A percentile compares a stretch with the other conserved stretches of the same genome.
Evolutionary conservation across 2,113 vertebrate species (phyloP).

Genomic region (Halcyon senegalensis): DNA sequence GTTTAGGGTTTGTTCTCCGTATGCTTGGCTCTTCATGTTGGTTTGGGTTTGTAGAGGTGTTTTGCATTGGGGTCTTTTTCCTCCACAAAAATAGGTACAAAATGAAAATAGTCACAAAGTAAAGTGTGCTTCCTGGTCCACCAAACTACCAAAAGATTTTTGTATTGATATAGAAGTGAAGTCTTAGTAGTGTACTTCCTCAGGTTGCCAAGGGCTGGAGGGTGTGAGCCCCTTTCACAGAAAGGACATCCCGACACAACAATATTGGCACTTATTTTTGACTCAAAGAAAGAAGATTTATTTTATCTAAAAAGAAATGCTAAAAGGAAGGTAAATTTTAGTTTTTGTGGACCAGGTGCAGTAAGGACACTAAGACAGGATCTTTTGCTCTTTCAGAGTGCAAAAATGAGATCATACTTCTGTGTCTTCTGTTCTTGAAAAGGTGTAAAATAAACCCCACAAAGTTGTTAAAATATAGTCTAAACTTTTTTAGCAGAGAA

Average conservation of each 20-base stretch:
- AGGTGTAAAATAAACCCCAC: background rate
- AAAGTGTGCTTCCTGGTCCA: background rate
- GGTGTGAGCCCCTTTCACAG: background rate
- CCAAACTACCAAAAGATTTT: background rate
- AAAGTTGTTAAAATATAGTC: background rate
- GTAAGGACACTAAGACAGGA: background rate
- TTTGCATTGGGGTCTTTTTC: background rate
- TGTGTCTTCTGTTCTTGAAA: background rate
- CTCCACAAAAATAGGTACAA: background rate
- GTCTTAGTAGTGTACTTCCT: background rate
- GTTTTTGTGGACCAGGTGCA: background rate
- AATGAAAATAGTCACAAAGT: background rate
- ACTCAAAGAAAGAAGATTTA: background rate
- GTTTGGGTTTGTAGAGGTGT: rapidly evolving
- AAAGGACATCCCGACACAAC: background rate
- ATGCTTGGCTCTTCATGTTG: background rate
- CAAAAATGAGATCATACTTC: background rate
- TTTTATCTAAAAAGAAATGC: background rate
- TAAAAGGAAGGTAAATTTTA: background rate
- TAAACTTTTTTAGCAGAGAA: slow-evolving; percentile 19
- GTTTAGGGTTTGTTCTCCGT: background rate
- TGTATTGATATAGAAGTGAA: background rate
- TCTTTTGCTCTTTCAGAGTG: background rate
- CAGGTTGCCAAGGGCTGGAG: background rate
- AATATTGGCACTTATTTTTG: background rate